Conservation (phyloP, 2,113 vertebrate genomes). For the Lathamus discolor region DNA sequence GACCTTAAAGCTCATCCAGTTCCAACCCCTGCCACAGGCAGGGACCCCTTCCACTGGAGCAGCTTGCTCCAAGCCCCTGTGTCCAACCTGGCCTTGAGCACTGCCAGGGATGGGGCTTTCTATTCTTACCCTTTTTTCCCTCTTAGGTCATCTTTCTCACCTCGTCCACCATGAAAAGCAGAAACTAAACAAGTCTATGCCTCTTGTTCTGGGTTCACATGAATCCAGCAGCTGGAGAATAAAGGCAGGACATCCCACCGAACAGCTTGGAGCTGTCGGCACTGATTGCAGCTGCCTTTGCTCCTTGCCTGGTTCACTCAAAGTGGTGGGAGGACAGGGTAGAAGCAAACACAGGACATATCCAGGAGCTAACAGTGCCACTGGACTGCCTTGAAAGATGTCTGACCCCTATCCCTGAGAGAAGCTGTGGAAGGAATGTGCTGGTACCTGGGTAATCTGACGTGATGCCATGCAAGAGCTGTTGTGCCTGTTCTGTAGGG, state of each 20-base stretch:
- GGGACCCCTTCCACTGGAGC: background rate
- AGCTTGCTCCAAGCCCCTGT: background rate
- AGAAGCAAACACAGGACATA: background rate
- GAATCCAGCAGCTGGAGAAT: background rate
- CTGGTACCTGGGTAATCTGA: background rate
- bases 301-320: background rate
- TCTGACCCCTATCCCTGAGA: background rate
- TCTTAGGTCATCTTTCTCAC: background rate
- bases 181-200: background rate
- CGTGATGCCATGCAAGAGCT: background rate
- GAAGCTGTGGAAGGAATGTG: background rate
- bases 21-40: background rate
- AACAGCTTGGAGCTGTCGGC: background rate
- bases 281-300: background rate
- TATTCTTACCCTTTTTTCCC: background rate
- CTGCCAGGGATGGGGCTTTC: background rate
- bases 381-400: background rate
- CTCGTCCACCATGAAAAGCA: background rate
- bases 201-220: background rate
- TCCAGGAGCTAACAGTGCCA: background rate
- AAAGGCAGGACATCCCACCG: background rate
- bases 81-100: background rate
- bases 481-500: rapidly evolving
- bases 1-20: background rate
- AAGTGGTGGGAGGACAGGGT: background rate